phyloP scores from a whole-genome alignment of 2,888 invertebrate genomes.

The Homarus gammarus region DNA sequence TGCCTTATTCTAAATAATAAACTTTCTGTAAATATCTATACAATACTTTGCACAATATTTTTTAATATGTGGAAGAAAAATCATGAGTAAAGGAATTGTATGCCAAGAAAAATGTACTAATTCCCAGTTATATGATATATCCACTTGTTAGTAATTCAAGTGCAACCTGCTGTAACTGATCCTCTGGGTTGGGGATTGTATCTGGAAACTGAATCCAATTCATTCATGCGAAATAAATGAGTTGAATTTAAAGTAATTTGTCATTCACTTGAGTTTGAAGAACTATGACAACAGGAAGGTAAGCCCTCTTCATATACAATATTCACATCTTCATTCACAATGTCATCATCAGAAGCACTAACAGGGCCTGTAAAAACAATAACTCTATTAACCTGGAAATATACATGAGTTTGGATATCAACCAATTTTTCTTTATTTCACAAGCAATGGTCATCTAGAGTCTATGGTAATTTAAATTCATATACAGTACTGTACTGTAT shows the following conservation, averaged over 20 bases:
- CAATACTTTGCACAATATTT: background rate
- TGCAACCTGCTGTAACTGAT: too few relatives aligned
- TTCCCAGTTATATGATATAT: background rate
- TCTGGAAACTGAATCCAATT: background rate
- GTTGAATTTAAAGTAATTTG: background rate
- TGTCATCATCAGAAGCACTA: background rate
- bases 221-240: background rate
- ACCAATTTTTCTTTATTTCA: too few relatives aligned
- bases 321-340: background rate
- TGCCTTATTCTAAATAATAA: background rate
- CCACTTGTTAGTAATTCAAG: background rate
- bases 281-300: background rate
- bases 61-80: conserved; percentile 5
- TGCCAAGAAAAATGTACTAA: background rate
- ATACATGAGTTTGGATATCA: too few relatives aligned
- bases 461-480: too few relatives aligned
- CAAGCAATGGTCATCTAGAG: too few relatives aligned
- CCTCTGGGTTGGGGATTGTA: background rate
- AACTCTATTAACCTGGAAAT: too few relatives aligned
- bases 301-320: background rate
- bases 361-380: background rate
- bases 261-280: background rate
- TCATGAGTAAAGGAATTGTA: conserved; percentile 41
- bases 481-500: too few relatives aligned
- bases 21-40: background rate